A percentile compares a stretch with the other conserved stretches of the same genome.
These are phyloP conservation scores for Percina caprodes DNA, from an alignment of 2,113 vertebrate genomes.

Conservation along the genomic window DNA sequence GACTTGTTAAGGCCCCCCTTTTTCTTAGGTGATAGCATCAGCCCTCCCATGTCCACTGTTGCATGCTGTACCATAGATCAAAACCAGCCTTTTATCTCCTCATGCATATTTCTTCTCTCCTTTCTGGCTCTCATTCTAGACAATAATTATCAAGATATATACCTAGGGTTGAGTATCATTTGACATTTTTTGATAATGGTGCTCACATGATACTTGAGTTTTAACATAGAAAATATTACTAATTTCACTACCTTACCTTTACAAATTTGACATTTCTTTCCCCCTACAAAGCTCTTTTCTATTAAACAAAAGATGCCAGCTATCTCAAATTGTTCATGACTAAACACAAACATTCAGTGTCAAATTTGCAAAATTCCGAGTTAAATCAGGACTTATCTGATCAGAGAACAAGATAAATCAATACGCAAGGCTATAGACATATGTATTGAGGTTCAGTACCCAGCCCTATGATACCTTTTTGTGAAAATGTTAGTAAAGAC, in stretches of 20 bases:
- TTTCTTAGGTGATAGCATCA: not conserved
- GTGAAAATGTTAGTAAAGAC: too few species aligned
- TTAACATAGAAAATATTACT: not conserved
- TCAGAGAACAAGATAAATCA: too few species aligned
- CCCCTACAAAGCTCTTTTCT: not conserved
- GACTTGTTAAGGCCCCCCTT: not conserved
- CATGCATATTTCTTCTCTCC: not conserved
- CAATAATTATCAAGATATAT: not conserved
- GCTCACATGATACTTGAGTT: not conserved
- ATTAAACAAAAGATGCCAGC: not conserved
- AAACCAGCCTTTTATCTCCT: slow-evolving; percentile 19
- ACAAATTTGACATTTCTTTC: not conserved
- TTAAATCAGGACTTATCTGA: too few species aligned
- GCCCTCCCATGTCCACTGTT: not conserved
- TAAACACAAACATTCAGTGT: not conserved
- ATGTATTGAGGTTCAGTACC: too few species aligned
- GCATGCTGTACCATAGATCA: not conserved
- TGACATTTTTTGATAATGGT: not conserved
- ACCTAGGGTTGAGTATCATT: not conserved
- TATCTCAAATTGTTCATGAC: not conserved
- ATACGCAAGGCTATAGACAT: too few species aligned
- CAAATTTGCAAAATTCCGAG: not conserved
- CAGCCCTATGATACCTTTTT: too few species aligned
- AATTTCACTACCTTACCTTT: not conserved
- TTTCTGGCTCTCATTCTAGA: not conserved